Evolutionary conservation across 1,140 invertebrate species (phyloP).

Genomic region (Eupristina koningsbergeri): DNA sequence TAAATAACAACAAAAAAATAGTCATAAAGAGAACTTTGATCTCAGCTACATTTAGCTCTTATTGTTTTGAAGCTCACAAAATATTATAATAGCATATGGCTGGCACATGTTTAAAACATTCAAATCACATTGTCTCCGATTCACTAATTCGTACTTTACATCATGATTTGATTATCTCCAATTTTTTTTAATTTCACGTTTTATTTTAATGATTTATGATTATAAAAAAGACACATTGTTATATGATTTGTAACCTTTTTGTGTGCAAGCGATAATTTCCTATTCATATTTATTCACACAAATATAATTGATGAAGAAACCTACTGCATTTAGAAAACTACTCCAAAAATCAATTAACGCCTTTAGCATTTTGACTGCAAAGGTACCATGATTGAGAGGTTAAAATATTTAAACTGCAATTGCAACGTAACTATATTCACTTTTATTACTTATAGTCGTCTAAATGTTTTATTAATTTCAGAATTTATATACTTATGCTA

Average conservation of each 20-base stretch:
- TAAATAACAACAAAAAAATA: neutral
- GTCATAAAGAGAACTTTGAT: constrained; percentile 7
- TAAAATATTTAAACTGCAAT: constrained; percentile 37
- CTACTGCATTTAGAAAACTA: constrained; percentile 27
- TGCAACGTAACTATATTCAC: constrained; percentile 15
- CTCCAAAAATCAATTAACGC: constrained; percentile 23
- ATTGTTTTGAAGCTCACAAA: neutral
- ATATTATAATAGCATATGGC: constrained; percentile 23
- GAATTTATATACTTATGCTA: neutral
- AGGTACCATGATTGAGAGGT: constrained; percentile 4
- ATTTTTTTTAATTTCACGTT: neutral
- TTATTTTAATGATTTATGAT: neutral
- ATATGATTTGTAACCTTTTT: neutral
- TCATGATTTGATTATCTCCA: neutral
- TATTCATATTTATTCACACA: neutral
- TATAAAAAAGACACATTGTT: neutral
- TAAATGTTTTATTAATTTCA: neutral
- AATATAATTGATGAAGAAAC: neutral
- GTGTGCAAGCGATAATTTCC: neutral
- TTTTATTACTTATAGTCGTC: neutral
- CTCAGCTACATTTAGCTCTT: constrained; percentile 1
- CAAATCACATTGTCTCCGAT: neutral
- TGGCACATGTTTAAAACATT: neutral
- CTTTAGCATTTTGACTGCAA: constrained; percentile 20
- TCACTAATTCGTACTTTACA: neutral